phyloP scores from a whole-genome alignment of 2,888 invertebrate genomes.

The Taphrorychus bicolor region DNA sequence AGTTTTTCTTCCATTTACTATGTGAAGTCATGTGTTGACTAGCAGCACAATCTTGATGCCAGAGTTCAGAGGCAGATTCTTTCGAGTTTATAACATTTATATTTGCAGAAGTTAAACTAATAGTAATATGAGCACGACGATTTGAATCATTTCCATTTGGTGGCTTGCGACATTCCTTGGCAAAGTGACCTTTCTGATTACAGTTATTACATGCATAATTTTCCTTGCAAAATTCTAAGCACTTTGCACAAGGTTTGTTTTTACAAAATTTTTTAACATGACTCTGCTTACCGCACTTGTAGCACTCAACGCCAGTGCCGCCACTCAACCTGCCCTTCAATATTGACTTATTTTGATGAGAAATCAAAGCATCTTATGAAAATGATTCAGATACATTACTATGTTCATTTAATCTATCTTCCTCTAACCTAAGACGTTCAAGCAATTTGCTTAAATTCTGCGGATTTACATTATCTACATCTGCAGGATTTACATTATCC shows the following conservation, averaged over 20 bases:
- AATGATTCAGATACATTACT: not conserved
- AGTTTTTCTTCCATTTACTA: slow-evolving; percentile 39
- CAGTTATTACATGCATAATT: slow-evolving; percentile 3
- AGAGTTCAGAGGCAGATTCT: not conserved
- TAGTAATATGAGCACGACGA: slow-evolving; percentile 8
- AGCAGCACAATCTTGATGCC: slow-evolving; percentile 33
- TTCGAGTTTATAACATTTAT: not conserved
- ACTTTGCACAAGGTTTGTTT: slow-evolving; percentile 2
- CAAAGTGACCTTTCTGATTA: slow-evolving; percentile 8
- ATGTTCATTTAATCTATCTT: not conserved
- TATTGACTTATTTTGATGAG: not conserved
- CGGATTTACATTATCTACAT: no score
- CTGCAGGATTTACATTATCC: not conserved
- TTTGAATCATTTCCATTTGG: slow-evolving; percentile 2
- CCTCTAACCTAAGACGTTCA: not conserved
- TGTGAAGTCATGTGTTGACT: slow-evolving; percentile 42
- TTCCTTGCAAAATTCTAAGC: not conserved
- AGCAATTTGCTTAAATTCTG: not conserved
- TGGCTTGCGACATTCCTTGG: not conserved
- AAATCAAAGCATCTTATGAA: not conserved
- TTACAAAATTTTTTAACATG: not conserved
- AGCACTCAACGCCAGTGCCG: not conserved
- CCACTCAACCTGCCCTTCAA: not conserved
- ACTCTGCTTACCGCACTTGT: slow-evolving; percentile 7
- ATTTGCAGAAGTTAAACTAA: not conserved